A percentile compares a stretch with the other conserved stretches of the same genome.
Evolutionary conservation across 2,113 vertebrate genomes (phyloP).

Genomic region (Heptranchias perlo): DNA sequence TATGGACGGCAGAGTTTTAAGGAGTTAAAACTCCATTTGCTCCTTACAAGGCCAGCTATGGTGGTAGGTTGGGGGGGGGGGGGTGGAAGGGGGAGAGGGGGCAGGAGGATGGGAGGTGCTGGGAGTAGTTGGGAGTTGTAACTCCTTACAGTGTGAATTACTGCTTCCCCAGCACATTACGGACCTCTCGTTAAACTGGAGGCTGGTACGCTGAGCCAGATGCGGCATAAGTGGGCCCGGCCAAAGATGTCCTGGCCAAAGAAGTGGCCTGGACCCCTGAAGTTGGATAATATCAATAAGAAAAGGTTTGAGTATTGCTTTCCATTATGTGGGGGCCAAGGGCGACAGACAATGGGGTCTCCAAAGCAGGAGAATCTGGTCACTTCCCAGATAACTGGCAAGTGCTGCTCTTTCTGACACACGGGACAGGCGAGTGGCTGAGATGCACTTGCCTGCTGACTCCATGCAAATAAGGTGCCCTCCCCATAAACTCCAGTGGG

Average conservation of each 20-base stretch:
- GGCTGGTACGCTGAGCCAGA: background rate
- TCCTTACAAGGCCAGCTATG: no score
- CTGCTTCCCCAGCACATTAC: background rate
- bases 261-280: background rate
- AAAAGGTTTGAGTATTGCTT: no score
- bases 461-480: background rate
- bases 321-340: no score
- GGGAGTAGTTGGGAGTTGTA: no score
- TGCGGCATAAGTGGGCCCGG: background rate
- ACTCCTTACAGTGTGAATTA: no score
- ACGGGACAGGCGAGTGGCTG: background rate
- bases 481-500: background rate
- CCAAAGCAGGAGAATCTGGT: background rate
- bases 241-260: background rate
- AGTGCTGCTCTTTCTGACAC: background rate
- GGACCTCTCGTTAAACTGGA: background rate
- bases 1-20: no score
- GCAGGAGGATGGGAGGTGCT: no score
- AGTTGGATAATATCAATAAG: background rate
- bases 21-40: no score
- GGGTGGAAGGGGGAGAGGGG: no score
- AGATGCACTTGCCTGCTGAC: background rate
- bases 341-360: background rate
- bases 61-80: no score
- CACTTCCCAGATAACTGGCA: background rate